Evolutionary conservation across 2,113 vertebrate species (phyloP).

Genomic region (Scopus umbretta): DNA sequence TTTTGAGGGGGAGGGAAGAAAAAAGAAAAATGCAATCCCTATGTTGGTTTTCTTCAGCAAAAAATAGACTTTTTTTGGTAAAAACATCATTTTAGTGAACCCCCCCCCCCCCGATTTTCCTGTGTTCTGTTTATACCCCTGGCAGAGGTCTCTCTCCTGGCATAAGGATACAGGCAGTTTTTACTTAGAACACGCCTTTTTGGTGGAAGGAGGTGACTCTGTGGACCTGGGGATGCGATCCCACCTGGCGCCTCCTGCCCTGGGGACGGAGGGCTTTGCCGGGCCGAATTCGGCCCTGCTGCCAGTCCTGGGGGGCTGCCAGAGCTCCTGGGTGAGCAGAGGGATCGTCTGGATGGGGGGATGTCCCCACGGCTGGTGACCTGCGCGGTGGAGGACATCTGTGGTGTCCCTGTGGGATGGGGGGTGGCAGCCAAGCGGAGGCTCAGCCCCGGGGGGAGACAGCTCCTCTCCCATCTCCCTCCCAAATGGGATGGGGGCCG

Average conservation of each 20-base stretch:
- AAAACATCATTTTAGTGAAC: neutral
- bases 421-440: neutral
- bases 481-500: neutral
- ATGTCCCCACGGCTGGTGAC: no score
- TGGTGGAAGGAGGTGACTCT: neutral
- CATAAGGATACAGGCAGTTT: neutral
- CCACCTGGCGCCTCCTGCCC: neutral
- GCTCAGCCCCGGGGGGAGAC: neutral
- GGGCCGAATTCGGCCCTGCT: rapidly evolving
- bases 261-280: neutral
- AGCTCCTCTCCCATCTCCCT: neutral
- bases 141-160: neutral
- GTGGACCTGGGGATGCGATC: neutral
- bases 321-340: neutral
- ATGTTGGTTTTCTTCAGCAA: neutral
- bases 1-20: no score
- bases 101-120: no score
- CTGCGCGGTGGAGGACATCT: neutral
- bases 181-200: neutral
- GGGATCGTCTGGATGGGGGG: neutral
- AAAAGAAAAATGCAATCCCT: neutral
- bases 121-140: neutral
- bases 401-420: rapidly evolving
- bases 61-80: neutral
- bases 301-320: neutral